Evolutionary conservation across 1,140 invertebrate genomes (phyloP), one percentile per base, ranked within the genome.

Genomic region (Thaumatotibia leucotreta): DNA sequence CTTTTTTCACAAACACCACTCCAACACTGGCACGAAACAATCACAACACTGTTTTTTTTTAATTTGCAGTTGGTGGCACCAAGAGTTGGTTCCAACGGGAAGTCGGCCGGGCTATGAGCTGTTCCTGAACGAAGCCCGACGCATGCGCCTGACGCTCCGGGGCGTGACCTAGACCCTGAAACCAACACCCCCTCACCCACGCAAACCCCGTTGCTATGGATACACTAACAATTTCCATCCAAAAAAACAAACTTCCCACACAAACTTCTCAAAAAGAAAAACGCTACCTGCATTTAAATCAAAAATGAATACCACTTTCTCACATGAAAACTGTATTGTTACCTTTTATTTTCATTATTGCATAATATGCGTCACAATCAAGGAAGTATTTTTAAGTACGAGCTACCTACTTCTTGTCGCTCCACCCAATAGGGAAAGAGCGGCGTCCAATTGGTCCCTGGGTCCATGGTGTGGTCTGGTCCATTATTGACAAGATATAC

Each of bases 91-190:
- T 68, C 67, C 76, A 73, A 22, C 68, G 79, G 79, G 79, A 78
- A 79, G 75, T 70, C 77, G 58, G 68, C 68, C 68, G 69, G 68
- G 74, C 20, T 83, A 77, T 86, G 81, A 81, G 76, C 77, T 70
- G 72, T 82, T 82, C 77, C 73, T 74, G 61, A 74, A 73, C 65
- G 72, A 67, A 70, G 75, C 72, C 77, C 81, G 82, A n/a, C 86
- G 84, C 84, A 76, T 77, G 84, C 86, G 86, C 80, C 24, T 27
- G 65, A n/a, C 32, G 27, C 54, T 54, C 74, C 76, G 78, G 88
- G 89, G 89, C 91, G 91, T 91, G 88, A 92, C 91, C 91, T 91
- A 92, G 91, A 92, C 91, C 91, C 86, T 91, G 89, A 89, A 87
- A 88, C 79, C 75, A 73, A 69, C 83, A 84, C 85, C 88, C 83